Percentiles rank a stretch among this genome's conserved stretches.
These are phyloP conservation scores for Hydra vulgaris DNA, from an alignment of 30 jellyfish, hydroid and myxozoan genomes.

Conservation along the genomic window DNA sequence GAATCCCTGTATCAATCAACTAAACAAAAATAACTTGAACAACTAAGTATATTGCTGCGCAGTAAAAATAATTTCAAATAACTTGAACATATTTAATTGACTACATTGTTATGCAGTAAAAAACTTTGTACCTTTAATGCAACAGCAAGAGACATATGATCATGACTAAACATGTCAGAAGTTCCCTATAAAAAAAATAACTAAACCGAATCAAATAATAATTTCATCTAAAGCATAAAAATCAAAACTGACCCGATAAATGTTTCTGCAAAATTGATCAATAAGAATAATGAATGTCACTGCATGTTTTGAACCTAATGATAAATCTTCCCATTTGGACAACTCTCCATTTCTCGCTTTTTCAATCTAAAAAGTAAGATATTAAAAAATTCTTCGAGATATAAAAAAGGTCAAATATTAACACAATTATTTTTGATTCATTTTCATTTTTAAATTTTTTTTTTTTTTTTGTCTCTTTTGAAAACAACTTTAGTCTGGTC, in stretches of 20 bases:
- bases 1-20: constrained; percentile 16
- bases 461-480: too few relatives aligned
- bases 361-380: constrained; percentile 30
- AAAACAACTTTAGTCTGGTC: too few relatives aligned
- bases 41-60: not conserved
- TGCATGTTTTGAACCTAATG: constrained; percentile 32
- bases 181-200: constrained; percentile 23
- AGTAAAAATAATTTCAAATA: not conserved
- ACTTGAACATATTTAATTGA: too few relatives aligned
- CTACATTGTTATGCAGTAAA: not conserved
- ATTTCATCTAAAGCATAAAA: not conserved
- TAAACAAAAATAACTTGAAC: not conserved
- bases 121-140: constrained; percentile 26
- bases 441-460: not conserved
- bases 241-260: constrained; percentile 49
- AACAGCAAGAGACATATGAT: constrained; percentile 36
- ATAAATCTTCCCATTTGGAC: constrained; percentile 67
- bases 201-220: not conserved
- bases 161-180: constrained; percentile 36
- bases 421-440: not conserved
- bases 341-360: constrained; percentile 79
- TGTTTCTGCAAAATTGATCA: constrained; percentile 90
- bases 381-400: too few relatives aligned
- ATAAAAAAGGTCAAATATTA: too few relatives aligned
- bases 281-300: constrained; percentile 64